phyloP scores from a whole-genome alignment of 2,113 vertebrate species.

The Fregetta grallaria region DNA sequence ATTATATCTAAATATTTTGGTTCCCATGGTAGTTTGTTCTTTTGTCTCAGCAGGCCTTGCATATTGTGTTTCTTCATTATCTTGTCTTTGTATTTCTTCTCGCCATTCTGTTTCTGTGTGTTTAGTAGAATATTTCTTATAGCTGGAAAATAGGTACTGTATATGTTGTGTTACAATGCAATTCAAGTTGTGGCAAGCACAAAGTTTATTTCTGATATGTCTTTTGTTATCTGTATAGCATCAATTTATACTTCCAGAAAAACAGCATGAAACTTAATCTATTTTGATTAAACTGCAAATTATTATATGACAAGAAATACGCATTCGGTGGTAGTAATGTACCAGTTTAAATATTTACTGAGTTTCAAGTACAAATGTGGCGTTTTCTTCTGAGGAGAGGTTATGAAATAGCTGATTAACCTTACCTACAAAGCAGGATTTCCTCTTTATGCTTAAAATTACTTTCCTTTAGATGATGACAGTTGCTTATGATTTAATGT shows the following conservation, averaged over 20 bases:
- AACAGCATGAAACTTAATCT: neutral
- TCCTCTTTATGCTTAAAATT: neutral
- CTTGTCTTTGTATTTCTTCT: neutral
- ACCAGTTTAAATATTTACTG: neutral
- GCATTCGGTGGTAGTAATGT: neutral
- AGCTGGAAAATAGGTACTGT: neutral
- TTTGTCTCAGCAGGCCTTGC: neutral
- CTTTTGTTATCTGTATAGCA: neutral
- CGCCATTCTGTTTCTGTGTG: neutral
- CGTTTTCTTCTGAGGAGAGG: neutral
- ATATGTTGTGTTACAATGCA: neutral
- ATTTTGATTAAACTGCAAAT: neutral
- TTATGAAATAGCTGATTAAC: neutral
- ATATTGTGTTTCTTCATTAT: neutral
- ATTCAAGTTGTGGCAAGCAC: neutral
- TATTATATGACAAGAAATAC: neutral
- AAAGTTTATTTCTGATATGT: neutral
- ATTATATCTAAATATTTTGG: neutral
- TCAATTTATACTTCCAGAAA: neutral
- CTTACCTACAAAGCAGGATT: neutral
- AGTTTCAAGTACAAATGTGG: neutral
- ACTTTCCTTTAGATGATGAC: neutral
- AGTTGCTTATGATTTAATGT: neutral
- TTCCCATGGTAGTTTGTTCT: neutral
- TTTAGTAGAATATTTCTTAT: neutral